phyloP scores from a whole-genome alignment of 2,113 vertebrate species.

The Melanerpes aurifrons region DNA sequence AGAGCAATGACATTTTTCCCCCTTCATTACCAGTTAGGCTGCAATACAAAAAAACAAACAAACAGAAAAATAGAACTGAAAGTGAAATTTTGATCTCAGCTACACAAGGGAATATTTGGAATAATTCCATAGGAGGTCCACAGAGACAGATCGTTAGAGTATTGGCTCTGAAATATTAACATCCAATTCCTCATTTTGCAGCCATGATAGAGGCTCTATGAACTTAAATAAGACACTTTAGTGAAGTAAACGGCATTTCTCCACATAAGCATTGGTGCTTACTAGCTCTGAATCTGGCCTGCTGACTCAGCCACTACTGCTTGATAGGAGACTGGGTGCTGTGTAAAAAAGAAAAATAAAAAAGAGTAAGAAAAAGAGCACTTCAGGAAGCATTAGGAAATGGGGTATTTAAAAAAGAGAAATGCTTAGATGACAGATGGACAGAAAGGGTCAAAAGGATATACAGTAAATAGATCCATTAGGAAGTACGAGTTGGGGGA shows the following conservation, averaged over 20 bases:
- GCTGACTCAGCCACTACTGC: constrained; percentile 27
- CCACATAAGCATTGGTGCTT: not conserved
- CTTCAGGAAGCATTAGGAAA: not conserved
- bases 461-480: not conserved
- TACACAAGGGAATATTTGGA: constrained; percentile 35
- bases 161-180: constrained; percentile 57
- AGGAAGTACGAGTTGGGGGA: not conserved
- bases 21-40: constrained; percentile 31
- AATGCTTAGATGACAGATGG: not conserved
- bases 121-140: constrained; percentile 43
- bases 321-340: not conserved
- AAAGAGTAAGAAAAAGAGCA: not conserved
- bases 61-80: constrained; percentile 33
- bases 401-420: not conserved
- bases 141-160: constrained; percentile 39
- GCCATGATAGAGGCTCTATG: constrained; percentile 40
- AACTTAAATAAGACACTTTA: constrained; percentile 40
- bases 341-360: not conserved
- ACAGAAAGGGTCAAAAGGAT: constrained; percentile 15
- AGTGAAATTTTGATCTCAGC: constrained; percentile 44
- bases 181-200: constrained; percentile 51
- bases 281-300: not conserved
- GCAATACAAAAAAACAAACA: not conserved
- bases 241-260: constrained; percentile 15
- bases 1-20: constrained; percentile 3